Evolutionary conservation across 2,113 vertebrate genomes (phyloP), one percentile per base, ranked within the genome.

Genomic region (Capricornis sumatraensis): DNA sequence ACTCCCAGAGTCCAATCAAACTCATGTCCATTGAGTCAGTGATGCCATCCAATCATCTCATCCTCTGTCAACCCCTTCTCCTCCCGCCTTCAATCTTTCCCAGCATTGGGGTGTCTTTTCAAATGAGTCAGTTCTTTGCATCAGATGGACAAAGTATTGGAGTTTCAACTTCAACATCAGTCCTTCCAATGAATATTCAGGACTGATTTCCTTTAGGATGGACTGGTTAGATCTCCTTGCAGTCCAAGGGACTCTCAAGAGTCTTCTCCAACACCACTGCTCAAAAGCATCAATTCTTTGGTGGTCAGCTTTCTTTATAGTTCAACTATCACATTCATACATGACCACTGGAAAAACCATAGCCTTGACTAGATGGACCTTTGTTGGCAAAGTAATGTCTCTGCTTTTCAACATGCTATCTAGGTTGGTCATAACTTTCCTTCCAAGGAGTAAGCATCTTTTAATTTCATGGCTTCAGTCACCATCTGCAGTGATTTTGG

Each of bases 1-100:
- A 10, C 16, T 67, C 16, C 62, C 0, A 1, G 33, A n/a, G 62
- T n/a, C 3, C 7, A n/a, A 16, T n/a, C 16, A n/a, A n/a, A 67
- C 33, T 67, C 62, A 67, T 19, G 33, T 67, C 62, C 33, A 67
- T n/a, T 67, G 62, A 67, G 33, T 67, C 15, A 3, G 33, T 67
- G 62, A 67, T 67, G 64, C 33, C 33, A 67, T 67, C 62, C 62
- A 67, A 10, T 16, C 62, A 67, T 67, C 16, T n/a, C 62, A n/a
- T 67, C 62, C 62, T 67, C 62, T 67, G 62, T n/a, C 62, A 5
- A 1, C 16, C 2, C 33, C 16, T n/a, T 67, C 33, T 67, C 33
- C 4, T 67, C 16, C 16, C 2, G 0, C 33, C 62, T 19, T n/a
- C 62, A 19, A 9, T 67, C 62, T 19, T 19, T 67, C 33, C 62